Evolutionary conservation across 2,113 vertebrate genomes (phyloP), one percentile per base, ranked within the genome.

Genomic region (Lontra canadensis): DNA sequence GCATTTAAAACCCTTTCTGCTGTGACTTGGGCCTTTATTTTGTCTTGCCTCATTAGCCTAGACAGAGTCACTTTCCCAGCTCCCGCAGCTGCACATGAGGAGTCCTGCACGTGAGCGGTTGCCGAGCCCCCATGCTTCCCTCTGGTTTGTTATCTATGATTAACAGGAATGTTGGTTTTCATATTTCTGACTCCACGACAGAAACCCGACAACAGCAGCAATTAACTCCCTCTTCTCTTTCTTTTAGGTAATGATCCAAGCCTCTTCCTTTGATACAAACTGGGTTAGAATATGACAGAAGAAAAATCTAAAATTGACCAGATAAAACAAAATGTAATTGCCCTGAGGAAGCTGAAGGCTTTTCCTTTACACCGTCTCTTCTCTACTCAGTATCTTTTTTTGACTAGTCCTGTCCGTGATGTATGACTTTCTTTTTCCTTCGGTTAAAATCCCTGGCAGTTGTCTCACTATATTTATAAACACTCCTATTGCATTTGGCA

Each of bases 11-110:
- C 10, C 15, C 21, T 94, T 26, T 97, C 42, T 88, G 13, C 49
- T 81, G 20, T 80, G 57, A 34, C 29, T 34, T 87, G 36, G 61
- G 63, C 81, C 52, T 94, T 94, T 78, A n/a, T 91, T 86, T 65
- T 95, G 39, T 74, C 90, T 93, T 89, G 67, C 17, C 59, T 85
- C 89, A 86, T 96, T 95, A 96, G 78, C 52, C 88, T 63, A 82
- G 84, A 29, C 14, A 79, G 25, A 25, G 44, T 83, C 49, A 59
- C 71, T 61, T 86, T 83, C 61, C 36, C 17, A 67, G n/a, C 34
- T 34, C 36, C 36, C 12, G 6, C 57, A 92, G 59, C 82, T 97
- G 47, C 29, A 73, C 47, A 0, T 11, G 15, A 81, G 20, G 29
- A 95, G 9, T 25, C 9, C 57, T 36, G 20, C 10, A 4, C 18